Evolutionary conservation across 2,888 invertebrate species (phyloP), one percentile per base, ranked within the genome.

Genomic region (Papilio protenor): DNA sequence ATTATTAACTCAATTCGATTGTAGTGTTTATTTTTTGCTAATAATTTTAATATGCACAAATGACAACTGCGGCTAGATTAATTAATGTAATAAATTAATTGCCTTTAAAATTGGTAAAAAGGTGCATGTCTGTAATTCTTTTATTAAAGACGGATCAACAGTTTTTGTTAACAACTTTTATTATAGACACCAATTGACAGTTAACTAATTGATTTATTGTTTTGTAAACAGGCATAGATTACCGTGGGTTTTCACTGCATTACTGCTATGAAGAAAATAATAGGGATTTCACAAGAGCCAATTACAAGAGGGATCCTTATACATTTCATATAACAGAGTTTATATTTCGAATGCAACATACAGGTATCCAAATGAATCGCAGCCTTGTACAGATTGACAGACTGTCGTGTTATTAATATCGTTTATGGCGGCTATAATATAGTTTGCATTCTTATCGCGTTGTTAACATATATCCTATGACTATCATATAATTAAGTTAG

Each of bases 361-460:
- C 61, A 4, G 14, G 47, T 57, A 70, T 70, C 59, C 71, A 47
- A 78, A 78, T 45, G 61, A 69, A 55, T 10, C 14, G 6, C 16
- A 71, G 61, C 78, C 78, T 78, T 78, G 45, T 64, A 61, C 40
- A 40, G 40, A 40, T 40, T 40, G 40, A 40, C 40, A 40, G 40
- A 45, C 70, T 49, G 59, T 18, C 73, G 47, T 64, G 23, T 78
- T 75, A 77, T 75, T 77, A 71, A 71, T 77, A 61, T 70, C 52
- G 18, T 70, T 69, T 71, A 78, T 75, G 77, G 70, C 27, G 14
- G 27, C 33, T 64, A 21, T 74, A 61, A 70, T 45, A 75, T 78
- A 75, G 52, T 74, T 73, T n/a, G 77, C 16, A 78, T 78, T 72
- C 27, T 27, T 27, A 27, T 27, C 27, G 3, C 27, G n/a, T n/a